phyloP scores from a whole-genome alignment of 1,140 invertebrate species.

The Meloidogyne exigua region DNA sequence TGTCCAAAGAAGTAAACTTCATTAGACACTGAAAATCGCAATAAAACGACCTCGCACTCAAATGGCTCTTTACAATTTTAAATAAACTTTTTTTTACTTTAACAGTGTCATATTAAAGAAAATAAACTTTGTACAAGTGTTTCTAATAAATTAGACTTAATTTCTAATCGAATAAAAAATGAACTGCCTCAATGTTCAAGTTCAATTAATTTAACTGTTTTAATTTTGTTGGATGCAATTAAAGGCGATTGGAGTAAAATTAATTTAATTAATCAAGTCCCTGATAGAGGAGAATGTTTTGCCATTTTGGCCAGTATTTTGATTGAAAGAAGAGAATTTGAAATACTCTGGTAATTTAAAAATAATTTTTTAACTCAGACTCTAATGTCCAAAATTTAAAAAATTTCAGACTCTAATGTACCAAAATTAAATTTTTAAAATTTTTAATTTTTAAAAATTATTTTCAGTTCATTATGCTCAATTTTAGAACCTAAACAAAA shows the following conservation, averaged over 20 bases:
- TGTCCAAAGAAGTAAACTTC: too few species aligned
- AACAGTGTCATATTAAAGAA: not conserved
- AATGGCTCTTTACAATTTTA: too few species aligned
- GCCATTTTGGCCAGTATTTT: not conserved
- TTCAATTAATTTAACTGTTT: not conserved
- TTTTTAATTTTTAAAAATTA: not conserved
- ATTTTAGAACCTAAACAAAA: slow-evolving; percentile 8
- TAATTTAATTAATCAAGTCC: not conserved
- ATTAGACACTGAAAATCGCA: too few species aligned
- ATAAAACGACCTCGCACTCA: too few species aligned
- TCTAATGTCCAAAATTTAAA: too few species aligned
- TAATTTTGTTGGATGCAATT: not conserved
- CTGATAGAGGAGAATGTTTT: not conserved
- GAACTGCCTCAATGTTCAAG: not conserved
- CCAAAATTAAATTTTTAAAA: not conserved
- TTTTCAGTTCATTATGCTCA: slow-evolving; percentile 7
- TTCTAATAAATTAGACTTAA: not conserved
- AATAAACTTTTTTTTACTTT: too few species aligned
- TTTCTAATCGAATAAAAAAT: not conserved
- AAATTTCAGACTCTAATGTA: too few species aligned
- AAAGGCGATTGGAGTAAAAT: not conserved
- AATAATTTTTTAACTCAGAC: too few species aligned
- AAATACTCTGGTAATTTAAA: not conserved
- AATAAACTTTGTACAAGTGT: not conserved
- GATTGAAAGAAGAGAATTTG: not conserved